Percentiles rank a stretch among this genome's conserved stretches.
Conservation (phyloP, 1,140 invertebrate genomes). For the Pseudoatta argentina region DNA sequence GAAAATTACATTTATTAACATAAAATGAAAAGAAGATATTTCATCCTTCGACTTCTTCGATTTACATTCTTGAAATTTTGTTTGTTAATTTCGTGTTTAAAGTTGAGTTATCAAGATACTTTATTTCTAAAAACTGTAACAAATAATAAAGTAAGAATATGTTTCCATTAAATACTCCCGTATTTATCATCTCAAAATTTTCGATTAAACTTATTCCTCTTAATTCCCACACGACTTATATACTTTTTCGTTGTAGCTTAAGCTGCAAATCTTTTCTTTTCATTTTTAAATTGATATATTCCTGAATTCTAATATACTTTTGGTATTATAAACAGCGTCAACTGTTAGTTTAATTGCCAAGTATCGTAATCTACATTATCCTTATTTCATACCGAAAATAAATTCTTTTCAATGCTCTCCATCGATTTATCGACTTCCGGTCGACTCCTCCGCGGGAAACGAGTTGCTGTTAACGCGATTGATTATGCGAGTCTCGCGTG, state of each 20-base stretch:
- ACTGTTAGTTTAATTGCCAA: neutral
- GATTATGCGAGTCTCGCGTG: slow-evolving; percentile 44
- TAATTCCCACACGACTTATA: neutral
- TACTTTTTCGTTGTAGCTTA: neutral
- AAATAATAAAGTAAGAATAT: neutral
- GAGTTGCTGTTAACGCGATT: slow-evolving; percentile 40
- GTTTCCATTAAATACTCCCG: neutral
- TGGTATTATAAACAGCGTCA: neutral
- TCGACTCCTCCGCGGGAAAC: slow-evolving; percentile 43
- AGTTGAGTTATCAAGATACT: neutral
- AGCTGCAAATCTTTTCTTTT: neutral
- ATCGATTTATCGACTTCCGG: neutral
- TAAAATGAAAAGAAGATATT: neutral
- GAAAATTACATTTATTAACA: neutral
- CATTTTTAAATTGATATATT: neutral
- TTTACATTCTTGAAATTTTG: neutral
- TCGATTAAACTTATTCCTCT: neutral
- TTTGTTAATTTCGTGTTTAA: too few relatives aligned
- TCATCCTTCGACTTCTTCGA: neutral
- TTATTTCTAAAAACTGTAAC: neutral
- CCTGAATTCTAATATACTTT: neutral
- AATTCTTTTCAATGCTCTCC: neutral
- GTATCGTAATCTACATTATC: neutral
- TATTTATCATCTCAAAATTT: neutral
- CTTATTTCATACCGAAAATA: slow-evolving; percentile 6